Percentiles rank a stretch among this genome's conserved stretches.
Conservation (phyloP, 2,113 vertebrate genomes). For the Taxidea taxus region DNA sequence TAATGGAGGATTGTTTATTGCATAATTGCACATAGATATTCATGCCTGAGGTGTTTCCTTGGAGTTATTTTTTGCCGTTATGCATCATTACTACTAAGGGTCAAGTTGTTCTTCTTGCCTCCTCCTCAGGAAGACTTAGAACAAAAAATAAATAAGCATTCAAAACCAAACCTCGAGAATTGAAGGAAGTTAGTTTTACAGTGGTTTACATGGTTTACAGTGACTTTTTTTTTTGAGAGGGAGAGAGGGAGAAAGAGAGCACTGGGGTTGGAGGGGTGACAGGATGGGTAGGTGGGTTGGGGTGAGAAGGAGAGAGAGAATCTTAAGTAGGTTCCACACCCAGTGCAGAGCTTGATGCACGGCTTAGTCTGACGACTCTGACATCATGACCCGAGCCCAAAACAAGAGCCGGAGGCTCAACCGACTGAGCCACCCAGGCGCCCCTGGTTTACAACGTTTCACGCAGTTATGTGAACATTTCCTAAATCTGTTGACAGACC, state of each 20-base stretch:
- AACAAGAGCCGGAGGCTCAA: background rate
- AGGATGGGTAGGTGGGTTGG: no score
- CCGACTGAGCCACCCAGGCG: background rate
- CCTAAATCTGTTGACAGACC: background rate
- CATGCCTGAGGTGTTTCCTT: background rate
- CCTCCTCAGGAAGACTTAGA: background rate
- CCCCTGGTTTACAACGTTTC: background rate
- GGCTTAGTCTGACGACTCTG: background rate
- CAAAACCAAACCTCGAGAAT: background rate
- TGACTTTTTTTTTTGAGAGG: background rate
- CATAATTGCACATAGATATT: background rate
- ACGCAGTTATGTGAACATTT: background rate
- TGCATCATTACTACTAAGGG: background rate
- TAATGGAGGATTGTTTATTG: background rate
- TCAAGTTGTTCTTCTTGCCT: background rate
- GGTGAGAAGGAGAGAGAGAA: background rate
- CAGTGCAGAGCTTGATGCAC: background rate
- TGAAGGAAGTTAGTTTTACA: background rate
- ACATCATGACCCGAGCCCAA: background rate
- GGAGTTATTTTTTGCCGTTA: background rate
- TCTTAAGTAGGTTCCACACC: background rate
- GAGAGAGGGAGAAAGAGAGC: background rate
- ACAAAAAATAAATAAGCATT: background rate
- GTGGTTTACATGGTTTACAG: background rate
- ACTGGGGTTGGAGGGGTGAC: accelerated